Percentiles rank a stretch among this genome's conserved stretches.
Evolutionary conservation across 2,888 invertebrate genomes (phyloP).

Genomic region (Bursaphelenchus okinawaensis): DNA sequence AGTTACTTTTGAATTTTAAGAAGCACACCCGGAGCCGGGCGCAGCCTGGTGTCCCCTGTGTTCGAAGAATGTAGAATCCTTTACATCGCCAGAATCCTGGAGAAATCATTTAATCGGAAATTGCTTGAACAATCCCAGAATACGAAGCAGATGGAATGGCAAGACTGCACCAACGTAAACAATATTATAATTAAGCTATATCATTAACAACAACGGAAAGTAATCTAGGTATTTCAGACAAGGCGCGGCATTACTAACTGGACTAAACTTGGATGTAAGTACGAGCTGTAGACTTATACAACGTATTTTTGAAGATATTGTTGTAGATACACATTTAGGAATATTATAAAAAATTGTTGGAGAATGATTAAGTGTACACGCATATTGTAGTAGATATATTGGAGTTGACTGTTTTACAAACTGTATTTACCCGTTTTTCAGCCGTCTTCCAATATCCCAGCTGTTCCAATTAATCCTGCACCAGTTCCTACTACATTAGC

Average conservation of each 20-base stretch:
- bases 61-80: slow-evolving; percentile 35
- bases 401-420: no score
- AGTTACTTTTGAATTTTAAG: slow-evolving; percentile 17
- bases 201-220: background rate
- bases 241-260: slow-evolving; percentile 4
- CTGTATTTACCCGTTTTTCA: no score
- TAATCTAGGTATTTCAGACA: slow-evolving; percentile 1
- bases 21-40: slow-evolving; percentile 34
- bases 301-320: no score
- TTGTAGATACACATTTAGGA: no score
- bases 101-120: slow-evolving; percentile 31
- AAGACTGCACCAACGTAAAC: slow-evolving; percentile 8
- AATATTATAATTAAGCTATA: background rate
- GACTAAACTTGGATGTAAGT: slow-evolving; percentile 3
- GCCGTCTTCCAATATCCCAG: no score
- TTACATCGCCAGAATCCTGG: slow-evolving; percentile 31
- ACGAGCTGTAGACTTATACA: no score
- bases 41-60: slow-evolving; percentile 50
- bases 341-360: no score
- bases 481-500: no score
- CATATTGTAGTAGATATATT: no score
- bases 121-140: slow-evolving; percentile 44
- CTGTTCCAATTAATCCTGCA: no score
- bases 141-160: slow-evolving; percentile 13
- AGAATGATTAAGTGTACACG: no score